These are phyloP conservation scores for Aphidius ervi DNA, from an alignment of 1,140 invertebrate genomes.

Conservation along the genomic window DNA sequence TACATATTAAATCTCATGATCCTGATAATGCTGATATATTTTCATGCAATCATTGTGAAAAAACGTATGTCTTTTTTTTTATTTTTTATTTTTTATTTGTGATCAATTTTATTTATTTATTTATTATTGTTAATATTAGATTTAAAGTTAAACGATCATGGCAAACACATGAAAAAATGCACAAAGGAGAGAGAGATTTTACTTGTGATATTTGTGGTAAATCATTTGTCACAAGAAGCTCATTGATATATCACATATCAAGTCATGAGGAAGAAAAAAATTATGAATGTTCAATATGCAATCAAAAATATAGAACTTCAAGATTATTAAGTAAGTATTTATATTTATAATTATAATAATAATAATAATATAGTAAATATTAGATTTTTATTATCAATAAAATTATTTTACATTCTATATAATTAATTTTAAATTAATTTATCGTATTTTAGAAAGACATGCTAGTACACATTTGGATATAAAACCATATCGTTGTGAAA, in stretches of 20 bases:
- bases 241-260: slow-evolving; percentile 48
- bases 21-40: slow-evolving; percentile 15
- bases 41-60: slow-evolving; percentile 20
- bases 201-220: slow-evolving; percentile 42
- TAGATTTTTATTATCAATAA: slow-evolving; percentile 26
- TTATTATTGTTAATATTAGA: slow-evolving; percentile 22
- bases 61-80: slow-evolving; percentile 13
- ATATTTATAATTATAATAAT: slow-evolving; percentile 3
- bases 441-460: slow-evolving; percentile 49
- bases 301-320: slow-evolving; percentile 33
- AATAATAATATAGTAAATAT: too few relatives aligned
- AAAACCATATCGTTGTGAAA: slow-evolving; percentile 64
- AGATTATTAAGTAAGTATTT: slow-evolving; percentile 33
- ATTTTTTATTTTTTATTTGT: slow-evolving; percentile 12
- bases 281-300: slow-evolving; percentile 45
- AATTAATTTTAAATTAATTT: too few relatives aligned
- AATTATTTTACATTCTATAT: slow-evolving; percentile 1
- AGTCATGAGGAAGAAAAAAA: slow-evolving; percentile 55
- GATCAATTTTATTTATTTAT: not conserved
- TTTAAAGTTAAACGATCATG: slow-evolving; percentile 27
- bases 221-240: slow-evolving; percentile 37
- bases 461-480: slow-evolving; percentile 53
- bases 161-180: slow-evolving; percentile 34
- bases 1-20: slow-evolving; percentile 34
- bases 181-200: slow-evolving; percentile 37